A percentile compares a stretch with the other conserved stretches of the same genome.
Evolutionary conservation across 2,888 invertebrate genomes (phyloP).

Genomic region (Brachyptera risi): DNA sequence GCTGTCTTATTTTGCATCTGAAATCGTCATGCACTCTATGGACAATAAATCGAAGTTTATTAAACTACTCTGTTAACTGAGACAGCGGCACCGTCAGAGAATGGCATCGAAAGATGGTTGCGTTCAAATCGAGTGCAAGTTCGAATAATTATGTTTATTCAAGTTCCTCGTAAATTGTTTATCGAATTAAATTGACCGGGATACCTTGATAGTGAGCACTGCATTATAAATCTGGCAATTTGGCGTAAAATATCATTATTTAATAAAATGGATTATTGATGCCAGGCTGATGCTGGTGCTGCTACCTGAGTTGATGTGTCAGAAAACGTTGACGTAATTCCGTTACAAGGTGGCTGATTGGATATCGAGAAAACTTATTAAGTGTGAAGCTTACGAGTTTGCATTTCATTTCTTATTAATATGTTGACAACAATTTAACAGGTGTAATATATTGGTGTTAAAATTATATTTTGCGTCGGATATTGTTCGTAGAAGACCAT

Average conservation of each 20-base stretch:
- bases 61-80: neutral
- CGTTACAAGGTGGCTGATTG: conserved; percentile 41
- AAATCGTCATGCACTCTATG: too few relatives aligned
- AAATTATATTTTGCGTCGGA: neutral
- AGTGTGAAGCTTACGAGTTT: conserved; percentile 19
- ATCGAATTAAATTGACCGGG: neutral
- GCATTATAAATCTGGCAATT: neutral
- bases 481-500: too few relatives aligned
- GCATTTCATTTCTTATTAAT: too few relatives aligned
- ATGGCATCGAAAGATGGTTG: too few relatives aligned
- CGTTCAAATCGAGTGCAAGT: too few relatives aligned
- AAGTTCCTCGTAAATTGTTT: too few relatives aligned
- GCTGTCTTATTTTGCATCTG: too few relatives aligned
- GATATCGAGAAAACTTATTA: conserved; percentile 30
- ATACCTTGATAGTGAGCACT: neutral
- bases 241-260: neutral
- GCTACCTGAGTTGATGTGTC: conserved; percentile 42
- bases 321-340: conserved; percentile 30
- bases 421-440: too few relatives aligned
- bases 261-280: conserved; percentile 7
- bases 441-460: too few relatives aligned
- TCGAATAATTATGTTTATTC: too few relatives aligned
- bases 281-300: conserved; percentile 32
- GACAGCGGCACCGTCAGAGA: too few relatives aligned
- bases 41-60: too few relatives aligned